Evolutionary conservation across 2,113 vertebrate species (phyloP), one percentile per base, ranked within the genome.

Genomic region (Todiramphus chloris): DNA sequence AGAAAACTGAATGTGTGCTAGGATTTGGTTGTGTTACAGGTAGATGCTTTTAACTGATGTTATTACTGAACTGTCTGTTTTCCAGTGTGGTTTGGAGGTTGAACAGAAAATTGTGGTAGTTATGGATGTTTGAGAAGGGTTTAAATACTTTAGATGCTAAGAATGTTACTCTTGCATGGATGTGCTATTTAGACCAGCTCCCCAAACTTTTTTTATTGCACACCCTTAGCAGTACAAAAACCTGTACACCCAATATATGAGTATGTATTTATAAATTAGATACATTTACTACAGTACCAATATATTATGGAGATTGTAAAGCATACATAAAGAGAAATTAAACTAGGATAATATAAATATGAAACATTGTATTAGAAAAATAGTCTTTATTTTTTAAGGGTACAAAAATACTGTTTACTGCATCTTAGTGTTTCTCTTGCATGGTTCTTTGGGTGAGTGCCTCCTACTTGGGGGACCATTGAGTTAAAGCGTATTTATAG

Each of bases 391-490:
- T 50, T 37, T 37, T 37, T 7, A 60, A 33, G 6, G 6, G 6
- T n/a, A 28, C 21, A 76, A 41, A 59, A 7, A 3, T 21, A 9
- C 10, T 64, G 80, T 4, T 30, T 4, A 51, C 11, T 87, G 46
- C 11, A 30, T 2, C 2, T 4, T 15, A 39, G 6, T 43, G 27
- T 6, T 44, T 74, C 7, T 67, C 16, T 62, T 87, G 51, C 41
- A n/a, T 3, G 5, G 2, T 75, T 9, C 18, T 11, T 53, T 58
- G 25, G 23, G 2, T 39, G 4, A 0, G 1, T 31, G 18, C 3
- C 51, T 16, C 4, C 28, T 2, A 16, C 16, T 83, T 68, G 7
- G 11, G 25, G 30, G 12, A 15, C 10, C 2, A 6, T 16, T 33
- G 33, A 30, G 18, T 60, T 64, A 24, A 1, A 43, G 10, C 10